phyloP scores from a whole-genome alignment of 1,140 invertebrate species.

The Lasioglossum baleicum region DNA sequence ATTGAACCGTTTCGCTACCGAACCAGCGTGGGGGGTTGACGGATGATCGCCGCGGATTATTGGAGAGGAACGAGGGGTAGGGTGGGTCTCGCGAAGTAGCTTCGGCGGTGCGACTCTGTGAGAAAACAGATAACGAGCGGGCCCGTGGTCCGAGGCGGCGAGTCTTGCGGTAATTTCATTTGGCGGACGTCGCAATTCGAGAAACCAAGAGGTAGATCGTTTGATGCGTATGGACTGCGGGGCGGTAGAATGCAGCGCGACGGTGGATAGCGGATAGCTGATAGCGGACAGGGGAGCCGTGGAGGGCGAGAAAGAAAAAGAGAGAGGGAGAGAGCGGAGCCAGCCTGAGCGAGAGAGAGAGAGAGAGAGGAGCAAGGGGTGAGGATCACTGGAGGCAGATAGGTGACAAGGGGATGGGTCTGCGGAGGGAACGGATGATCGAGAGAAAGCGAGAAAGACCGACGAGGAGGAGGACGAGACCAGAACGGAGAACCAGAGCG shows the following conservation, averaged over 20 bases:
- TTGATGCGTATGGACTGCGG: conserved; percentile 48
- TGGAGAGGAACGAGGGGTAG: no score
- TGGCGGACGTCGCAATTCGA: conserved; percentile 48
- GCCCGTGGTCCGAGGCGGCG: neutral
- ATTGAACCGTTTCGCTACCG: no score
- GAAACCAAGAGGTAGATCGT: conserved; percentile 46
- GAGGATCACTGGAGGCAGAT: conserved; percentile 57
- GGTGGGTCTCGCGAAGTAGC: no score
- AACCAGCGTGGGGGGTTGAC: no score
- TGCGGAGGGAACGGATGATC: conserved; percentile 27
- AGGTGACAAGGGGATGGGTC: conserved; percentile 48
- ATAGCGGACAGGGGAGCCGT: conserved; percentile 6
- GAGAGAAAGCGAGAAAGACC: conserved; percentile 14
- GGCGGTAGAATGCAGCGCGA: conserved; percentile 37
- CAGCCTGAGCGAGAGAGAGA: neutral
- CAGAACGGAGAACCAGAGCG: conserved; percentile 3
- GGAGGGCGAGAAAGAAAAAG: neutral
- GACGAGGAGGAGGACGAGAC: no score
- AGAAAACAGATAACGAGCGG: conserved; percentile 2
- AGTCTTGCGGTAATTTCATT: conserved; percentile 43
- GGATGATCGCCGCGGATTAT: no score
- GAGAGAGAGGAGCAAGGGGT: conserved; percentile 28
- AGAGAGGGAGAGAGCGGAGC: neutral
- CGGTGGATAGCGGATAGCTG: conserved; percentile 1
- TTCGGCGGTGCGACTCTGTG: neutral